Percentiles rank a stretch among this genome's conserved stretches.
Evolutionary conservation across 2,113 vertebrate species (phyloP).

Genomic region (human (Homo sapiens)): DNA sequence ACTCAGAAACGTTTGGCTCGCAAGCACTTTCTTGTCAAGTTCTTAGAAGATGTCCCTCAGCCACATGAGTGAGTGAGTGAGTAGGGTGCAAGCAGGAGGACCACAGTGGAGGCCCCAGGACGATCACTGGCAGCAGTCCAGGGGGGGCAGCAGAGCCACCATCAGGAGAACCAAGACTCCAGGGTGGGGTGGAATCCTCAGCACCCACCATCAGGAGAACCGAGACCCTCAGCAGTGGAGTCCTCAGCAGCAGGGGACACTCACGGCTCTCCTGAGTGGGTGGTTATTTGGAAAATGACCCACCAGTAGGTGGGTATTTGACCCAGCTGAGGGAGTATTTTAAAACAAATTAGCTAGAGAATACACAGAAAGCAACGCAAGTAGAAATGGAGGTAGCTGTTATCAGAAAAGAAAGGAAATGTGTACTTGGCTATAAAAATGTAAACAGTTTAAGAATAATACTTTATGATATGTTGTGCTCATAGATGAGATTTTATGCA

Average conservation of each 20-base stretch:
- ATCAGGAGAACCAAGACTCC: neutral
- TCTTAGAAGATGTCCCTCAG: neutral
- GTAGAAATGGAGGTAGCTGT: neutral
- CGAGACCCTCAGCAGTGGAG: accelerated
- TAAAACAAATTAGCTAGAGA: neutral
- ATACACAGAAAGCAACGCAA: neutral
- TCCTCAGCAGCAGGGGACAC: neutral
- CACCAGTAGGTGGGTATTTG: neutral
- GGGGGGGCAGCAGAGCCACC: neutral
- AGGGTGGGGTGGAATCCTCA: neutral
- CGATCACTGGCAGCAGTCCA: neutral
- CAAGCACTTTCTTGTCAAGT: neutral
- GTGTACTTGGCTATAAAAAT: neutral
- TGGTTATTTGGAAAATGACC: neutral
- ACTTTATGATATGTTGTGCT: neutral
- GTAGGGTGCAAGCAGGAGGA: neutral
- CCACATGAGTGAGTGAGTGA: neutral
- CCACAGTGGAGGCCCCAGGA: neutral
- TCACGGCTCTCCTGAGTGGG: neutral
- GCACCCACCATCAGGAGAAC: neutral
- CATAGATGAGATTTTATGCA: neutral
- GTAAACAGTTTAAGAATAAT: accelerated
- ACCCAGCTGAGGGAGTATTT: neutral
- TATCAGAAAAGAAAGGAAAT: neutral
- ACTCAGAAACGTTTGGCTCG: neutral